Evolutionary conservation across 2,888 invertebrate genomes (phyloP), one percentile per base, ranked within the genome.

Genomic region (Nomada ruficornis): DNA sequence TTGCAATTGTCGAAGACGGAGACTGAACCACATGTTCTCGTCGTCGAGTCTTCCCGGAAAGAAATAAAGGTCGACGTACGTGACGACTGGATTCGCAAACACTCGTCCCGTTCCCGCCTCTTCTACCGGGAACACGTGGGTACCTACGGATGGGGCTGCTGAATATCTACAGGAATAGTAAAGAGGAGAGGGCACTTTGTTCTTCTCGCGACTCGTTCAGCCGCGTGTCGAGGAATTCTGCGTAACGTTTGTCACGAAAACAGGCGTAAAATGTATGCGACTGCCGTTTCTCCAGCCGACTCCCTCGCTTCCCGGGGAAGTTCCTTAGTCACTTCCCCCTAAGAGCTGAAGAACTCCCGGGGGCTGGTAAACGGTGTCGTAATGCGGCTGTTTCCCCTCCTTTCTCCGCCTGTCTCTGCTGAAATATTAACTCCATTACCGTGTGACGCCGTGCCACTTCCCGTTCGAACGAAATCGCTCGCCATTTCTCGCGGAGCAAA

Each of bases 211-310:
- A 71, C 74, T 80, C 86, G 78, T 84, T 88, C 85, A 78, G 85
- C 69, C 85, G 87, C 72, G 83, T 88, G 88, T 87, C 87, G 81
- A 44, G 83, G 85, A 87, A 82, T 82, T 86, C 82, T 84, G 85
- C 87, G 87, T 86, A 84, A 89, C 90, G 91, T 91, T 91, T 91
- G 89, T 91, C 90, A 91, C 86, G 86, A 80, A 86, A 89, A 88
- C 88, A 85, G 84, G 77, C 89, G 88, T 89, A 86, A 89, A 89
- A 89, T 90, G 89, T 89, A 89, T 85, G 89, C 86, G 88, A 29
- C 80, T 76, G 77, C 77, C 79, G 79, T 82, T 65, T 71, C 71
- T 60, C 29, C 26, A 23, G 20, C 44, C 20, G 23, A n/a, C 52
- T n/a, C 7, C 79, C 71, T 73, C 70, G 82, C 79, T 76, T 81